Base-by-base conservation (phyloP, 2,797 vertebrate genomes). In the Mionectes olivaceus region DNA sequence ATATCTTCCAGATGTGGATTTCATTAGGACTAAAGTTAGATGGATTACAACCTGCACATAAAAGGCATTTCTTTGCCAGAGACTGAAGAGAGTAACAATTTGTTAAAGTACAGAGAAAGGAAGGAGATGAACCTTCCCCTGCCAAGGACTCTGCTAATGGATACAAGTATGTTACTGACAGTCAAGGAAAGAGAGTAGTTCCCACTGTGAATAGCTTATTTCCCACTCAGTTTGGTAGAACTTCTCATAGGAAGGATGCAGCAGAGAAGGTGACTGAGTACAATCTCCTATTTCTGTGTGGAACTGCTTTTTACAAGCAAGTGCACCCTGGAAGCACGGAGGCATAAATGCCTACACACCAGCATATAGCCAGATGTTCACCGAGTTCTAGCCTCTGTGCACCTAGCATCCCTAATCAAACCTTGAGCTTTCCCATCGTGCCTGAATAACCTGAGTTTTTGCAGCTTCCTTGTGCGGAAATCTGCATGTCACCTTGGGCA, bases 1-100 rank as follows among this genome's bases (percentile, higher is more conserved):
- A 70, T 52, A 80, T 67, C 13, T 90, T 93, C 90, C 89, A 90
- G 71, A 92, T 94, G 83, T 83, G 30, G 46, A 74, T 82, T 79
- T 91, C 64, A 93, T 91, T 64, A 75, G 19, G 13, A 28, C 35
- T 90, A 30, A 78, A 88, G 19, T 64, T 61, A 81, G 21, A 46
- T 59, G 35, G 35, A 33, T 89, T 87, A 53, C 73, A 91, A 53
- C 43, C 39, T 82, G 52, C 74, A 68, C 19, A 91, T 94, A 53
- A 56, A 44, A 90, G 87, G 28, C 28, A 70, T 47, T 55, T 59
- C 37, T 92, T 85, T 92, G 14, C 39, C 59, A 28, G 35, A 71
- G 21, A 57, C 23, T 71, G 43, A 70, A 43, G 23, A 69, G 27
- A 27, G 8, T 47, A 33, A 92, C 74, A 71, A 65, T 63, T 85